These are phyloP conservation scores for Maccullochella peelii DNA, from an alignment of 2,113 vertebrate genomes.

Conservation along the genomic window DNA sequence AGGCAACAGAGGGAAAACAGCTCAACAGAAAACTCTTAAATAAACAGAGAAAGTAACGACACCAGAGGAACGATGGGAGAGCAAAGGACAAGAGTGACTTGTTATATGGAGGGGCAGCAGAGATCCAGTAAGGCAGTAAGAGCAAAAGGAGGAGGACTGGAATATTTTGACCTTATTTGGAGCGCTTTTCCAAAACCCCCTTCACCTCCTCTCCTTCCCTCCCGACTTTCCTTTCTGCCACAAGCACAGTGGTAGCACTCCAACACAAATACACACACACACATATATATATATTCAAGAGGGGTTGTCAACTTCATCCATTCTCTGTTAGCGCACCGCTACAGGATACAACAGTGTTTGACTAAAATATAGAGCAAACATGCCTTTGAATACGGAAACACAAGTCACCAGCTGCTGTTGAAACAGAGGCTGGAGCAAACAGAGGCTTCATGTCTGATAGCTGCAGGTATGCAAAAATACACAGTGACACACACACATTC, in stretches of 20 bases:
- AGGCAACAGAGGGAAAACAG: background rate
- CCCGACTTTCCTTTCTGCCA: conserved; percentile 31
- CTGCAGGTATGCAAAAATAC: conserved; percentile 43
- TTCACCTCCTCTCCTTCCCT: conserved; percentile 45
- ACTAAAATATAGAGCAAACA: conserved; percentile 56
- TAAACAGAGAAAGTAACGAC: background rate
- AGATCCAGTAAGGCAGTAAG: conserved; percentile 20
- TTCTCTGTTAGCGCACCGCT: conserved; percentile 1
- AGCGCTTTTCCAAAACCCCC: conserved; percentile 65
- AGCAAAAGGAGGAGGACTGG: conserved; percentile 60
- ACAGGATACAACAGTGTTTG: conserved; percentile 48
- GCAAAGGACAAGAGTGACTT: conserved; percentile 5
- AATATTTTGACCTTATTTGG: conserved; percentile 87
- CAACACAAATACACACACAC: conserved; percentile 26
- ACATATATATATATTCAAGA: background rate
- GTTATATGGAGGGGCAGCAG: conserved; percentile 8
- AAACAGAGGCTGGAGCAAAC: conserved; percentile 46
- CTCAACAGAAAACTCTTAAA: background rate
- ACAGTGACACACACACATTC: background rate
- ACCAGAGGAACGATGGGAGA: background rate
- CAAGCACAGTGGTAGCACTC: conserved; percentile 39
- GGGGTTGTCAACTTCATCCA: conserved; percentile 27
- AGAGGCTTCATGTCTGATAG: conserved; percentile 3
- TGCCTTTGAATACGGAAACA: conserved; percentile 19
- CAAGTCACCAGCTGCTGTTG: conserved; percentile 47